Evolutionary conservation across 2,888 invertebrate genomes (phyloP), one percentile per base, ranked within the genome.

Genomic region (Brachypterus glaber): DNA sequence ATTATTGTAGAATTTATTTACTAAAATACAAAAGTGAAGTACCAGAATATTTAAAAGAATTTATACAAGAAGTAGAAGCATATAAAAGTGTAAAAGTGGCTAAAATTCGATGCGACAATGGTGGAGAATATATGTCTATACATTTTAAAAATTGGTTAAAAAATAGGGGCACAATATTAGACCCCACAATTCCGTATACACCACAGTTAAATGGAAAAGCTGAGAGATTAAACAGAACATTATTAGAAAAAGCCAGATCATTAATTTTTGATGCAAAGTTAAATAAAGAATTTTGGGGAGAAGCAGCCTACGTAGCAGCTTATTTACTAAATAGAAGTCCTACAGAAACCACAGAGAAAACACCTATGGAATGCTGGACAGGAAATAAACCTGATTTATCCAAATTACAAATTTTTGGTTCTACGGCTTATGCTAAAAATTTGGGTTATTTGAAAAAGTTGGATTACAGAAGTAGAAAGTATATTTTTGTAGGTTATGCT

Each of bases 1-100:
- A 61, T 41, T 60, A 52, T 37, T 46, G 50, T 41, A 52, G 55
- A 33, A 51, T 48, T 27, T 59, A 58, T 46, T 39, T 57, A 29
- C 11, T 51, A 12, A 30, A 46, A 45, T n/a, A 18, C 14, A 47
- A 49, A 40, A 18, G n/a, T 37, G 50, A 48, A 40, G 35, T 37
- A 8, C 1, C 8, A 14, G 33, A 47, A 13, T 17, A 30, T 18
- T n/a, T 48, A 13, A 42, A 39, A 41, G 33, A 42, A 18, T 50
- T 35, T 39, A 32, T 46, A 16, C 17, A 29, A 17, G 35, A 38
- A 26, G 38, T 34, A 4, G 45, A 51, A 43, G 34, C 37, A n/a
- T 35, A 39, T 16, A 26, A 17, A 3, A 41, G 44, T 24, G 3
- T 27, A 27, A 49, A 39, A 44, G 34, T 44, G 13, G 18, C 34